Conservation (phyloP, 2,797 vertebrate genomes). For the Sitta carolinensis region DNA sequence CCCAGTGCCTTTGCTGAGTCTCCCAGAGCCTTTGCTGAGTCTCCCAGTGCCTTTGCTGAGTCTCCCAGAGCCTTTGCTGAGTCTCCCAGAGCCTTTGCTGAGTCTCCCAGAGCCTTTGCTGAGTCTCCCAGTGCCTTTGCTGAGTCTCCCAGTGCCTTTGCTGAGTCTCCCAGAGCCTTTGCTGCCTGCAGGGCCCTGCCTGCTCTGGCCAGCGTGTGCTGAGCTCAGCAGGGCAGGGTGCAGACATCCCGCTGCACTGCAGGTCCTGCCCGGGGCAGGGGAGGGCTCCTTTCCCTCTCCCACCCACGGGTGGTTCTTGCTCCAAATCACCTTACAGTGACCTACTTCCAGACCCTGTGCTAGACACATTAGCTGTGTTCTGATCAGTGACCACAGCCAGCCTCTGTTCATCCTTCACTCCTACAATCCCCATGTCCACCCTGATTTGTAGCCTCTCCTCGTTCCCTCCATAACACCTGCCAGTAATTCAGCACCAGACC, state of each 20-base stretch:
- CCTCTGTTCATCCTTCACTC: background rate
- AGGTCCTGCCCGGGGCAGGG: background rate
- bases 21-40: no score
- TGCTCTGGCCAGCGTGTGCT: background rate
- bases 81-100: no score
- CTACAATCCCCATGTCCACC: background rate
- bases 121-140: no score
- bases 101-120: no score
- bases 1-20: no score
- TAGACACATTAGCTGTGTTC: background rate
- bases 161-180: no score
- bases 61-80: no score
- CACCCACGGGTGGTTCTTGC: background rate
- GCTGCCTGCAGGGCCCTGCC: background rate
- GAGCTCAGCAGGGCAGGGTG: background rate
- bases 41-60: no score
- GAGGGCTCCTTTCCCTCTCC: background rate
- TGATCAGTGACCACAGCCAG: background rate
- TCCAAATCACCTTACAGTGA: background rate
- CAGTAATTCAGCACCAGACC: background rate
- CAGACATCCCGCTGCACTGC: accelerated
- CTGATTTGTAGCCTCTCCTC: background rate
- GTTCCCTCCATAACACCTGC: accelerated
- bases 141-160: no score
- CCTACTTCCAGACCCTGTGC: background rate